Base-by-base conservation (phyloP, 2,888 invertebrate genomes). In the Stenchaetothrips biformis region DNA sequence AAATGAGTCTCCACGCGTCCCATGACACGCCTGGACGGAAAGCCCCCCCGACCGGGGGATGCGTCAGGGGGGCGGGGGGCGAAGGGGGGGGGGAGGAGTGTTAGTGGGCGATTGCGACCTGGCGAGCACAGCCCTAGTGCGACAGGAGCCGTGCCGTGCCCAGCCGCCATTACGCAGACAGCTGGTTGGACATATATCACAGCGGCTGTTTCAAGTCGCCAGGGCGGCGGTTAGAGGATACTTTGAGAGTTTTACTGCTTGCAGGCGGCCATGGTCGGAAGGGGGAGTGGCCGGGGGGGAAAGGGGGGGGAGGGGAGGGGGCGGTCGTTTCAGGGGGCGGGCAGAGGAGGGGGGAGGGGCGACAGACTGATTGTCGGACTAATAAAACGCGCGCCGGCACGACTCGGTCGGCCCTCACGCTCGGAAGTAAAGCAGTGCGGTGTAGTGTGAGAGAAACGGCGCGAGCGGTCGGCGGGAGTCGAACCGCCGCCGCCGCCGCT, bases 181-280 rank as follows among this genome's bases (percentile, higher is more conserved):
- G 67, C 67, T 74, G 67, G 67, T 74, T 25, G 67, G 67, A 74
- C 67, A 74, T 74, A 74, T 74, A 74, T 74, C 67, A 74, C 67
- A 25, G 67, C 67, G 67, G 67, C 67, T 74, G 67, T 74, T 74
- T 74, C 67, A 74, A 74, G 67, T 21, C 67, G 53, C 53, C 53
- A 53, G 25, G 67, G 67, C 67, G 67, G 67, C 67, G 67, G 67
- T 74, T 74, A 74, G 67, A 74, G 67, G 67, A 74, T 74, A 74
- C 67, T 74, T 74, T 74, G 67, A 74, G 67, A 74, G 67, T 74
- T 74, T 74, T 74, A 74, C 67, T 74, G 67, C 67, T 74, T 74
- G 67, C 67, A 74, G 67, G 67, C 67, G 67, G 67, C 67, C 59
- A 16, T 59, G 59, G 13, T 53, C 53, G 53, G 53, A 53, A 53